Base-by-base conservation (phyloP, 2,888 invertebrate species). In the Smittia aterrima region DNA sequence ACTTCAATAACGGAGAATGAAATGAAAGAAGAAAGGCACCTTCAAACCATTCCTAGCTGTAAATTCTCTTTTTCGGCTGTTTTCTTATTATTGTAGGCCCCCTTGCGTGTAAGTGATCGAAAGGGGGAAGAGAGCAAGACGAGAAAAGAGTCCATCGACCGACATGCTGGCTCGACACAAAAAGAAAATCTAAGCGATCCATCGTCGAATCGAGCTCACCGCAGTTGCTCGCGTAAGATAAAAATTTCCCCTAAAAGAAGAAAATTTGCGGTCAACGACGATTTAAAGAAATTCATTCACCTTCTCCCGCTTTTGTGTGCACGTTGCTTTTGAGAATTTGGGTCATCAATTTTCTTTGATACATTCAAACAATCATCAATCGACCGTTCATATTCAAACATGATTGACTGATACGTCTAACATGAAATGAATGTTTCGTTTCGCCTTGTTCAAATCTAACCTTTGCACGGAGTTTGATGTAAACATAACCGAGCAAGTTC, bases 1-100 rank as follows among this genome's bases (percentile, higher is more conserved):
- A 47, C 11, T 16, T 47, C n/a, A 47, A 47, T 47, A 47, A 47
- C 47, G 47, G 47, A 47, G 47, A 47, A 47, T 47, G 47, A 47
- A 47, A n/a, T 11, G 47, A 47, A 47, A 47, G 16, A 32, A 32
- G 32, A 32, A 11, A 47, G 47, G 11, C 47, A 47, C 11, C 47
- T n/a, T n/a, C 47, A 47, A 47, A n/a, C 11, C 47, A 47, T 11
- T 47, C 16, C 47, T 47, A 47, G 47, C 47, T 47, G 47, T 47
- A 47, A 47, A 47, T 47, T 47, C 11, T n/a, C n/a, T 47, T 47
- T 47, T 47, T 47, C 47, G 16, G 16, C 47, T n/a, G n/a, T n/a
- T 6, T 47, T 47, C 47, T 47, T 47, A 2, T 47, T 47, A 47
- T 16, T 47, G 47, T 47, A 13, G 47, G 47, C 16, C 47, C 47